phyloP scores from a whole-genome alignment of 2,888 invertebrate genomes.

The Branchipolynoe longqiensis region DNA sequence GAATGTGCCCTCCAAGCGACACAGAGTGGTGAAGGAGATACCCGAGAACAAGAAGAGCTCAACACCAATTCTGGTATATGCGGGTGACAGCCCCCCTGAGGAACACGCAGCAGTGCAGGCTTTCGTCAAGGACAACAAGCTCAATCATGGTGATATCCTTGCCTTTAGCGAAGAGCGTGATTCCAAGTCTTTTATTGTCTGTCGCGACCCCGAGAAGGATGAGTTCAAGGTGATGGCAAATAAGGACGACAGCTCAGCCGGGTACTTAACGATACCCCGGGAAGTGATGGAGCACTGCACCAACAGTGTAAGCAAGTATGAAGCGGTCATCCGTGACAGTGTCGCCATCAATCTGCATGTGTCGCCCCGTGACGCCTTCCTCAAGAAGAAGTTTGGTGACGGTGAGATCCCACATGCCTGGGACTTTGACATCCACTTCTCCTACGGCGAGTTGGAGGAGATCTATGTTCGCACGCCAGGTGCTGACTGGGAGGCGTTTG shows the following conservation, averaged over 20 bases:
- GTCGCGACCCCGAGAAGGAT: background rate
- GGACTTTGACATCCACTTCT: constrained; percentile 51
- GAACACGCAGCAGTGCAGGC: constrained; percentile 20
- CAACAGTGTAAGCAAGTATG: constrained; percentile 41
- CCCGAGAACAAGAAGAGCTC: background rate
- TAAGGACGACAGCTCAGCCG: constrained; percentile 54
- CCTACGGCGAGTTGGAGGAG: constrained; percentile 38
- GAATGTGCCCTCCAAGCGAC: constrained; percentile 34
- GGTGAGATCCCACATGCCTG: constrained; percentile 18
- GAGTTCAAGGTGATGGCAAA: constrained; percentile 20
- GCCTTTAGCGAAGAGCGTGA: constrained; percentile 53
- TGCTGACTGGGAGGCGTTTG: constrained; percentile 54
- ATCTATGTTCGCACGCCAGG: constrained; percentile 46
- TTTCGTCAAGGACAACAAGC: constrained; percentile 36
- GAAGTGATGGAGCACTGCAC: constrained; percentile 22
- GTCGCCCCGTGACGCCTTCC: constrained; percentile 35
- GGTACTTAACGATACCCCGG: constrained; percentile 55
- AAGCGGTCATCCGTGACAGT: constrained; percentile 21
- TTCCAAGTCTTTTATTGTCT: constrained; percentile 26
- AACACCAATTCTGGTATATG: constrained; percentile 9
- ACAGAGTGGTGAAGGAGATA: background rate
- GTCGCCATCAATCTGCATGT: constrained; percentile 56
- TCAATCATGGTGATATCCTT: constrained; percentile 52
- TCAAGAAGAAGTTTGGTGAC: constrained; percentile 44
- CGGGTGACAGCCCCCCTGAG: constrained; percentile 1